Conservation (phyloP, 1,140 invertebrate species). For the Sesamia nonagrioides region DNA sequence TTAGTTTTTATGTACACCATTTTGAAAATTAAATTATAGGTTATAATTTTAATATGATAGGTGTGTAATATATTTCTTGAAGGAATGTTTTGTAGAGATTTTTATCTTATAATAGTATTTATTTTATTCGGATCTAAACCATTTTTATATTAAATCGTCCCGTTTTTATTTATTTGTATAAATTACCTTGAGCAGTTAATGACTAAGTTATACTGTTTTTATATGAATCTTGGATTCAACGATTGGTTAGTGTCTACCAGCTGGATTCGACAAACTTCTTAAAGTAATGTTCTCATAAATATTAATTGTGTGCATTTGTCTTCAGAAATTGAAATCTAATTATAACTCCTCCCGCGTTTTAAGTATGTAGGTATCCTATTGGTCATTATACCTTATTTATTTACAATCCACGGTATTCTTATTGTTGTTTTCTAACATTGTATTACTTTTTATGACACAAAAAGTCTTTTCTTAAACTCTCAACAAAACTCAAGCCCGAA, state of each 20-base stretch:
- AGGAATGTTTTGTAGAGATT: conserved; percentile 69
- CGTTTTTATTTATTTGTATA: conserved; percentile 48
- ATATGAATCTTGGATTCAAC: background rate
- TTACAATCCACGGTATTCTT: no score
- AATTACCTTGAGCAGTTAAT: conserved; percentile 42
- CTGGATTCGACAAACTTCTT: background rate
- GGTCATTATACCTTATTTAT: no score
- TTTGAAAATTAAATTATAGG: conserved; percentile 87
- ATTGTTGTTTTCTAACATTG: no score
- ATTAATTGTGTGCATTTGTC: conserved; percentile 27
- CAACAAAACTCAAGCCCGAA: background rate
- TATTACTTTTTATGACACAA: background rate
- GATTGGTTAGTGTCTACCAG: background rate
- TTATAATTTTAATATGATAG: conserved; percentile 87
- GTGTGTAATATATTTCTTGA: conserved; percentile 82
- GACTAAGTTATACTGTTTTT: conserved; percentile 28
- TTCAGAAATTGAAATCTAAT: conserved; percentile 1
- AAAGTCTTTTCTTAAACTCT: background rate
- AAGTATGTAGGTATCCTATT: background rate
- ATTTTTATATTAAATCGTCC: conserved; percentile 46
- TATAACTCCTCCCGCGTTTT: background rate
- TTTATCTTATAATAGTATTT: conserved; percentile 70
- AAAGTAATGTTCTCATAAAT: conserved; percentile 31
- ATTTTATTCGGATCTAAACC: conserved; percentile 54
- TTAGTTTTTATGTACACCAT: conserved; percentile 77